Conservation (phyloP, 2,797 vertebrate genomes). For the Pseudomugil tenellus region DNA sequence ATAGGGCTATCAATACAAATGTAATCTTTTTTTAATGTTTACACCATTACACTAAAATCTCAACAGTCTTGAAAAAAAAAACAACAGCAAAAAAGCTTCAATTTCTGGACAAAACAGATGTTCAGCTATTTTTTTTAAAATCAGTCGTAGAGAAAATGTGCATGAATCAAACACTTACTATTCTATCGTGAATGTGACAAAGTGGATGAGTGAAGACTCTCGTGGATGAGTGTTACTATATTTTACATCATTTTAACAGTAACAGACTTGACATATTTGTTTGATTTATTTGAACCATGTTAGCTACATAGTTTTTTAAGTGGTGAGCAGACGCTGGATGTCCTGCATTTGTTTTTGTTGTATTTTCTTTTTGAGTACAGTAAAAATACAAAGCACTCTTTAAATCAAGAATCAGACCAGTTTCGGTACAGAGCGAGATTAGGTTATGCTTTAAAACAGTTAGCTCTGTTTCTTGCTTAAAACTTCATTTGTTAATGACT, state of each 20-base stretch:
- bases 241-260: neutral
- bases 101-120: neutral
- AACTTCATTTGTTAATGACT: neutral
- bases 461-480: neutral
- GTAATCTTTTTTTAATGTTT: neutral
- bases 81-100: neutral
- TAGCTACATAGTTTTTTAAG: neutral
- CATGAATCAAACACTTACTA: neutral
- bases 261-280: neutral
- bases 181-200: neutral
- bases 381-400: neutral
- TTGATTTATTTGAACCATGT: neutral
- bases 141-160: constrained; percentile 23
- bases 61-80: neutral
- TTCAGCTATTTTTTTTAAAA: neutral
- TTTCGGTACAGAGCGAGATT: neutral
- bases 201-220: neutral
- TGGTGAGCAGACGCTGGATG: neutral
- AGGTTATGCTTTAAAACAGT: too few relatives aligned
- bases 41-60: neutral
- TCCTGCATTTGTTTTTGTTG: neutral
- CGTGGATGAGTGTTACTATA: too few relatives aligned
- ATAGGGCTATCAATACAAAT: neutral
- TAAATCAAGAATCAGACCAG: neutral
- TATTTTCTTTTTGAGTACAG: neutral